Base-by-base conservation (phyloP, 2,888 invertebrate genomes). In the Spodoptera exigua region DNA sequence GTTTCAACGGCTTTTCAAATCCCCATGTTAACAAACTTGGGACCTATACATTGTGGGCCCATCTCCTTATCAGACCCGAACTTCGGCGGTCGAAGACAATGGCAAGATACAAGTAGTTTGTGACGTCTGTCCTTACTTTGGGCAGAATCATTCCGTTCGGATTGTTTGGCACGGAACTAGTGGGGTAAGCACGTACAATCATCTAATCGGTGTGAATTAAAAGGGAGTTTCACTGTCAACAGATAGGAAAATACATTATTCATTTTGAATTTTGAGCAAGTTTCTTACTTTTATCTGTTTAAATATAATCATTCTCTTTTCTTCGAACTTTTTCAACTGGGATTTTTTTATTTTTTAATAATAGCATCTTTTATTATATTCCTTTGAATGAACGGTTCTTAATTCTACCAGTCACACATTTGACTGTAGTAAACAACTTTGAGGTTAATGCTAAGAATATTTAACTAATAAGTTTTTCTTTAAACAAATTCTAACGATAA, bases 1-100 rank as follows among this genome's bases (percentile, higher is more conserved):
- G 54, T 70, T 53, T 67, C 66, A 65, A 70, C 76, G 72, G 85
- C 87, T 86, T 87, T 89, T 88, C 87, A 87, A 87, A 88, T 86
- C 88, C 86, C 78, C 76, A 81, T 79, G 82, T 83, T 79, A 76
- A 79, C 84, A 81, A 86, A 89, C 87, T 89, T 89, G 86, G 87
- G 83, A 85, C 85, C 86, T 85, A 82, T 82, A 80, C 82, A 85
- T 89, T 87, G 85, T 89, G 82, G 70, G 64, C 62, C 73, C 81
- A 69, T 78, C 80, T 73, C 74, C 70, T 90, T 91, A 91, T 90
- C 91, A 75, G 61, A 53, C 76, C 82, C 87, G 84, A 91, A 91
- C 87, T 91, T 91, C 82, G 81, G 70, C 80, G 79, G 82, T 74
- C 55, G 70, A 87, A 89, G 89, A 90, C 88, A 87, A 88, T 80